Conservation (phyloP, 2,888 invertebrate genomes). For the Meloe dianella region DNA sequence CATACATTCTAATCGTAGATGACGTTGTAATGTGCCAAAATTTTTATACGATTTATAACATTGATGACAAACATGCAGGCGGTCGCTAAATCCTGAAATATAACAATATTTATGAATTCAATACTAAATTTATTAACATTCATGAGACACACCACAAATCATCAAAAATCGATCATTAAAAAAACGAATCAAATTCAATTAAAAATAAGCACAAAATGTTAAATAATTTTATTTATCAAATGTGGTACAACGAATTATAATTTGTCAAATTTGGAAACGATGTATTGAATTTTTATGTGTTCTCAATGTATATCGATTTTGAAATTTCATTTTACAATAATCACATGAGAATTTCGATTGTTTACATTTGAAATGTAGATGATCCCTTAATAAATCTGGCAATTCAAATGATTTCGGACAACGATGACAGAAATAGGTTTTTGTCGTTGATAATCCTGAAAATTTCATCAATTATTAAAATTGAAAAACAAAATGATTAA, state of each 20-base stretch:
- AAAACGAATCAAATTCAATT: too few relatives aligned
- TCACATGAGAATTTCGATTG: slow-evolving; percentile 11
- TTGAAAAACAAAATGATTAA: background rate
- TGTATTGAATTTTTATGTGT: slow-evolving; percentile 11
- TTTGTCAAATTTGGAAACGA: slow-evolving; percentile 10
- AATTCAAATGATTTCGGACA: slow-evolving; percentile 3
- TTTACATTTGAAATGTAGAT: slow-evolving; percentile 28
- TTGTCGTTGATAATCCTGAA: background rate
- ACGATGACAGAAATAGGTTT: slow-evolving; percentile 13
- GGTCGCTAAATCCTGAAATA: background rate
- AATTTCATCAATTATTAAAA: background rate
- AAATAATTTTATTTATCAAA: background rate
- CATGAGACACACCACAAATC: slow-evolving; percentile 1
- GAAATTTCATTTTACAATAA: slow-evolving; percentile 12
- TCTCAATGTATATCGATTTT: slow-evolving; percentile 7
- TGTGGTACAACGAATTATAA: slow-evolving; percentile 1
- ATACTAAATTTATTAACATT: background rate
- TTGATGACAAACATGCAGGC: slow-evolving; percentile 56
- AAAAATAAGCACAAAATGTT: too few relatives aligned
- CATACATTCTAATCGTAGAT: slow-evolving; percentile 52
- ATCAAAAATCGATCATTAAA: too few relatives aligned
- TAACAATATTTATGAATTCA: background rate
- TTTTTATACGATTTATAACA: slow-evolving; percentile 49
- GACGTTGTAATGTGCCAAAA: slow-evolving; percentile 46
- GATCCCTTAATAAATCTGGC: slow-evolving; percentile 10